Percentiles rank a stretch among this genome's conserved stretches.
Conservation (phyloP, 1,140 invertebrate genomes). For the Lamellibrachia luymesi region DNA sequence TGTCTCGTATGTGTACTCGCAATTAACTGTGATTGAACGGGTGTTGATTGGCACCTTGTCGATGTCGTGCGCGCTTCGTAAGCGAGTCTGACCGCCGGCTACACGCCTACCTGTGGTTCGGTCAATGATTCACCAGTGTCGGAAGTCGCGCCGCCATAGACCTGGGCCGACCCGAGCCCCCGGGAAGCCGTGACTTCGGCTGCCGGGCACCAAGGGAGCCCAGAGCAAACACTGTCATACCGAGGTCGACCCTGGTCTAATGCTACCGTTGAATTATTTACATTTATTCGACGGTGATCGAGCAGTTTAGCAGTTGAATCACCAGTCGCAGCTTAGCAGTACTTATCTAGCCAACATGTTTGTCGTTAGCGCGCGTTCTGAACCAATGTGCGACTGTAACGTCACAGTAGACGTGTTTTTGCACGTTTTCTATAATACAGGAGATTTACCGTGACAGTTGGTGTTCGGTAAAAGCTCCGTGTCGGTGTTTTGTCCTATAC, state of each 20-base stretch:
- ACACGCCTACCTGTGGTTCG: background rate
- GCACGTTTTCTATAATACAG: background rate
- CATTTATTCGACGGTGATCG: background rate
- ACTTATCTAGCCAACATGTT: background rate
- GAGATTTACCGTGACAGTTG: background rate
- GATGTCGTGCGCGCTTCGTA: background rate
- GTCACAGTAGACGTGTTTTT: background rate
- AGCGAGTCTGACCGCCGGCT: too few species aligned
- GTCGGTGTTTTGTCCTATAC: background rate
- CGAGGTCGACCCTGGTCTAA: background rate
- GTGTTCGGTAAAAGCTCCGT: background rate
- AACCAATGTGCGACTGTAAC: background rate
- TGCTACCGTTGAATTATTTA: background rate
- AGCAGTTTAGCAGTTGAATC: background rate
- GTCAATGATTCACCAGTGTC: background rate
- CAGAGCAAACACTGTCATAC: background rate
- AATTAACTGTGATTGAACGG: background rate
- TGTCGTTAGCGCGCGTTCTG: background rate
- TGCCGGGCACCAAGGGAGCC: background rate
- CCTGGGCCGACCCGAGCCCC: background rate
- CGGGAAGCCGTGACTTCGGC: background rate
- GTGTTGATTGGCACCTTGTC: background rate
- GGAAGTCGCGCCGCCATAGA: background rate
- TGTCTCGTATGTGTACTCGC: background rate
- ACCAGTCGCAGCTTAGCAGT: background rate